These are phyloP conservation scores for Myzus persicae DNA, from an alignment of 1,140 invertebrate genomes.

Conservation along the genomic window DNA sequence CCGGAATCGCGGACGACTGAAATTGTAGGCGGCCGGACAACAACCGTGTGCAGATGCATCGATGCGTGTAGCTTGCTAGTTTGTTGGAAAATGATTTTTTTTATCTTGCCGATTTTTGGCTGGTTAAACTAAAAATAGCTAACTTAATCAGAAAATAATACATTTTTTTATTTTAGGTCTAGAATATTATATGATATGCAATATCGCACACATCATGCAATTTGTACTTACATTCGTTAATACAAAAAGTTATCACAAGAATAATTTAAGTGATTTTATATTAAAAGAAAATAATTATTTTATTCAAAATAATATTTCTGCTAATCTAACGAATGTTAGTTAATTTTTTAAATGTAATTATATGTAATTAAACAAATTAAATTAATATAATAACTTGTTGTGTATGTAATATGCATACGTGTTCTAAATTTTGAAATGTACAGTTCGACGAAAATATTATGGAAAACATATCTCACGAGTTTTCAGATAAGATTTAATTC, in stretches of 20 bases:
- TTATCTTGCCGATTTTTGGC: neutral
- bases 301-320: neutral
- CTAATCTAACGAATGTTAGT: too few relatives aligned
- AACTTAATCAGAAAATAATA: neutral
- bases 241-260: neutral
- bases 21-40: slow-evolving; percentile 37
- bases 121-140: neutral
- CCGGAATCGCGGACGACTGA: slow-evolving; percentile 54
- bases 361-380: neutral
- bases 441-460: neutral
- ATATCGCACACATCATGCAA: neutral
- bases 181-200: neutral
- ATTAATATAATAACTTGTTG: neutral
- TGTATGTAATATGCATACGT: neutral
- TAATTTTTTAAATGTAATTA: neutral
- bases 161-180: neutral
- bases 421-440: neutral
- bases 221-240: neutral
- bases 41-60: slow-evolving; percentile 25
- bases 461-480: neutral
- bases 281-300: neutral
- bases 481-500: neutral
- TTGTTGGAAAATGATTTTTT: slow-evolving; percentile 35
- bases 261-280: neutral
- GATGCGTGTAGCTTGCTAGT: slow-evolving; percentile 50